Evolutionary conservation across 2,113 vertebrate species (phyloP).

Genomic region (Neodontobutis hainanensis): DNA sequence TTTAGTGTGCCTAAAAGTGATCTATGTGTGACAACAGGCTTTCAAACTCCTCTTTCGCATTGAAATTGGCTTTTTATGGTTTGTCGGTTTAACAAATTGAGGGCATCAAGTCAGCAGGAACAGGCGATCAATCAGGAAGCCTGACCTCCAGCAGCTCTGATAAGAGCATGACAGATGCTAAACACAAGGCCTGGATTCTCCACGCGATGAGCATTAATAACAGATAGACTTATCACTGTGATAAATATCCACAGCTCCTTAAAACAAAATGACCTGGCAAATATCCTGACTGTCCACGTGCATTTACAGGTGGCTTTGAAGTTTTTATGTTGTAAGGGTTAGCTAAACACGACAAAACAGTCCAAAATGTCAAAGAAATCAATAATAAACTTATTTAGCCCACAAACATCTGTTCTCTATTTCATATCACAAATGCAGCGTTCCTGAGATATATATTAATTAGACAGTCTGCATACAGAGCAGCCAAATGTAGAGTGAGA

Average conservation of each 20-base stretch:
- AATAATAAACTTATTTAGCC: conserved; percentile 42
- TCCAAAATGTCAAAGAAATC: conserved; percentile 30
- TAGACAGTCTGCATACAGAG: conserved; percentile 33
- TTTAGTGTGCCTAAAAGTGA: conserved; percentile 48
- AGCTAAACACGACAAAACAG: conserved; percentile 21
- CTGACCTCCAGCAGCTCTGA: conserved; percentile 53
- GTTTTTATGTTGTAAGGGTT: conserved; percentile 21
- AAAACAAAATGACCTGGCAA: conserved; percentile 13
- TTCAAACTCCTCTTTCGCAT: background rate
- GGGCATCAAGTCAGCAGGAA: conserved; percentile 36
- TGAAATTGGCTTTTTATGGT: conserved; percentile 29
- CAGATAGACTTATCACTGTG: conserved; percentile 49
- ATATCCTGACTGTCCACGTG: conserved; percentile 8
- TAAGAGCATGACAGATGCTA: conserved; percentile 69
- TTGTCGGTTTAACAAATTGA: conserved; percentile 52
- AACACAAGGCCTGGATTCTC: conserved; percentile 61
- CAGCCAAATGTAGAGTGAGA: conserved; percentile 48
- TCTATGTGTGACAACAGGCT: conserved; percentile 32
- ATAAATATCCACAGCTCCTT: conserved; percentile 40
- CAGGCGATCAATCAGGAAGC: conserved; percentile 57
- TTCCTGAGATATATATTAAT: conserved; percentile 47
- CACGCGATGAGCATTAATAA: conserved; percentile 38
- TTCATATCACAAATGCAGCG: conserved; percentile 18
- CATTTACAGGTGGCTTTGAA: conserved; percentile 25
- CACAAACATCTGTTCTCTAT: conserved; percentile 54